A percentile compares a stretch with the other conserved stretches of the same genome.
phyloP scores from a whole-genome alignment of 2,888 invertebrate species.

The Cheilosia variabilis region DNA sequence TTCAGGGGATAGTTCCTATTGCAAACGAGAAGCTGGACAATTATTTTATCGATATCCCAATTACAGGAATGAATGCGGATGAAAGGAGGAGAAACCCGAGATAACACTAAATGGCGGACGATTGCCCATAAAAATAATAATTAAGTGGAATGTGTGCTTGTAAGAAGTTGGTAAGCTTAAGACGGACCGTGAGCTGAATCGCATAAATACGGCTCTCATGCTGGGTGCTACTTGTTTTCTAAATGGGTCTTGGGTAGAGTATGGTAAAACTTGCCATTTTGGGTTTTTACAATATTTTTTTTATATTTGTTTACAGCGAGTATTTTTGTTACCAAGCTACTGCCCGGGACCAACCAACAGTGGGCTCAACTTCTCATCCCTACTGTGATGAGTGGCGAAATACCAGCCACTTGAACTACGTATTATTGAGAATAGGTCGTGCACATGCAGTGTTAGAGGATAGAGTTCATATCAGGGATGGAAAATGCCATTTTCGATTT shows the following conservation, averaged over 20 bases:
- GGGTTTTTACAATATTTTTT: too few species aligned
- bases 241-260: slow-evolving; percentile 20
- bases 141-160: slow-evolving; percentile 20
- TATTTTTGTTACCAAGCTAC: too few species aligned
- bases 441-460: too few species aligned
- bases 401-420: too few species aligned
- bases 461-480: too few species aligned
- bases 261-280: not conserved
- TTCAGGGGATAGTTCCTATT: not conserved
- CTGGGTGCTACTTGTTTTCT: slow-evolving; percentile 11
- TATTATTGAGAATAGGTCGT: too few species aligned
- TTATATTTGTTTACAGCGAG: too few species aligned
- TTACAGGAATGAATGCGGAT: slow-evolving; percentile 25
- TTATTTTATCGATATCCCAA: slow-evolving; percentile 41
- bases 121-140: slow-evolving; percentile 1
- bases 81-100: slow-evolving; percentile 3
- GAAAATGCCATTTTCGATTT: too few species aligned
- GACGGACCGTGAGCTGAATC: slow-evolving; percentile 1
- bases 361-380: too few species aligned
- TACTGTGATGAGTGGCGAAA: too few species aligned
- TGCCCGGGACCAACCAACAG: too few species aligned
- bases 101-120: slow-evolving; percentile 14
- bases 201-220: not conserved
- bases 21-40: slow-evolving; percentile 24
- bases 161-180: not conserved